A percentile compares a stretch with the other conserved stretches of the same genome.
Conservation (phyloP, 2,797 vertebrate species). For the Vireo griseus region DNA sequence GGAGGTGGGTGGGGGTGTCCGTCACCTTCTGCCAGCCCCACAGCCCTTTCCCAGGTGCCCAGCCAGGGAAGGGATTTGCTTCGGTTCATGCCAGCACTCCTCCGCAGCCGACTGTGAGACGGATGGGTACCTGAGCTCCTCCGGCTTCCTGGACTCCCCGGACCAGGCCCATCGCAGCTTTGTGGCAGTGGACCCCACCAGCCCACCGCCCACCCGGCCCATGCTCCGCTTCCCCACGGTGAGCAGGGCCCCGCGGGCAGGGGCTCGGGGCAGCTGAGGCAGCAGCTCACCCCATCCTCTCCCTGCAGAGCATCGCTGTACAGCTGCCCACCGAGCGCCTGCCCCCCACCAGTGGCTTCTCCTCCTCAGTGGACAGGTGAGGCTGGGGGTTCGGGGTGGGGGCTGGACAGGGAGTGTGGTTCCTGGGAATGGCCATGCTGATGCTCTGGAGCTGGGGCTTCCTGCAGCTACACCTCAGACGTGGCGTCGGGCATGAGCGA, state of each 20-base stretch:
- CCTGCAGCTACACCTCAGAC: constrained; percentile 83
- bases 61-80: background rate
- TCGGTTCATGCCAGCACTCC: background rate
- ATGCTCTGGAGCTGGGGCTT: background rate
- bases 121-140: constrained; percentile 91
- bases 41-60: background rate
- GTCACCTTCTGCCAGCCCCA: background rate
- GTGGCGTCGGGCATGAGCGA: constrained; percentile 88
- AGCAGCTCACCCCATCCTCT: background rate
- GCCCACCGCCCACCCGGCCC: constrained; percentile 44
- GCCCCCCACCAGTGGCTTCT: constrained; percentile 80
- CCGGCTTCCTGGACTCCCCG: constrained; percentile 84
- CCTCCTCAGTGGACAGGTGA: constrained; percentile 87
- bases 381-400: accelerated
- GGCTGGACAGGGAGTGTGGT: accelerated
- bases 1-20: accelerated
- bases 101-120: constrained; percentile 92
- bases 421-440: accelerated
- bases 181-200: constrained; percentile 47
- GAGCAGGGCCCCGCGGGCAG: constrained; percentile 39
- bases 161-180: constrained; percentile 64
- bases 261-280: accelerated
- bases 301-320: constrained; percentile 84
- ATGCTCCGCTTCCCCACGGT: constrained; percentile 83
- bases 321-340: constrained; percentile 73